A percentile compares a stretch with the other conserved stretches of the same genome.
These are phyloP conservation scores for Dolomedes plantarius DNA, from an alignment of 2,888 invertebrate genomes.

Conservation along the genomic window DNA sequence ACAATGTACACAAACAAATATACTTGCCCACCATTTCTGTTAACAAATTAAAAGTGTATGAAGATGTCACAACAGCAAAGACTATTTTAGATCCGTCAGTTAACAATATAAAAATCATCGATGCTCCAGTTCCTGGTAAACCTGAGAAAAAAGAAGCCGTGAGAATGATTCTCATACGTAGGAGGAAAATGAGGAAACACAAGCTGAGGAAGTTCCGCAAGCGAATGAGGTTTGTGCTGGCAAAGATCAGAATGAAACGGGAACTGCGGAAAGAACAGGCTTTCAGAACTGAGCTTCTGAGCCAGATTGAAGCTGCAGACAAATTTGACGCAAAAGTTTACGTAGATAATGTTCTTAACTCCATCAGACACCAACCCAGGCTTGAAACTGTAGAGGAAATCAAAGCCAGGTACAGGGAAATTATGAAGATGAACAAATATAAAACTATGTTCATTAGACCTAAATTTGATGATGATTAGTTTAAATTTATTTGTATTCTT, in stretches of 20 bases:
- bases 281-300: conserved; percentile 84
- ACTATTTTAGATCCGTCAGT: conserved; percentile 23
- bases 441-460: conserved; percentile 70
- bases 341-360: conserved; percentile 81
- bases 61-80: conserved; percentile 17
- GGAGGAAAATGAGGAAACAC: conserved; percentile 91
- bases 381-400: conserved; percentile 57
- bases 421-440: conserved; percentile 69
- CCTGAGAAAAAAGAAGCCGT: conserved; percentile 56
- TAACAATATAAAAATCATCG: conserved; percentile 19
- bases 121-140: conserved; percentile 22
- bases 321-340: conserved; percentile 86
- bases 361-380: conserved; percentile 50
- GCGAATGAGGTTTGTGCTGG: conserved; percentile 86
- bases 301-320: conserved; percentile 84
- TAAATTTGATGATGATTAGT: conserved; percentile 72
- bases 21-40: conserved; percentile 37
- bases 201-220: conserved; percentile 87
- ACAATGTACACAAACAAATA: background rate
- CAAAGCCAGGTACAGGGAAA: conserved; percentile 40
- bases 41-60: conserved; percentile 41
- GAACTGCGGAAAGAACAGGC: conserved; percentile 84
- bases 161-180: conserved; percentile 77
- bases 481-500: no score
- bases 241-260: conserved; percentile 81